A percentile compares a stretch with the other conserved stretches of the same genome.
These are phyloP conservation scores for Poecile atricapillus DNA, from an alignment of 2,113 vertebrate genomes.

Conservation along the genomic window DNA sequence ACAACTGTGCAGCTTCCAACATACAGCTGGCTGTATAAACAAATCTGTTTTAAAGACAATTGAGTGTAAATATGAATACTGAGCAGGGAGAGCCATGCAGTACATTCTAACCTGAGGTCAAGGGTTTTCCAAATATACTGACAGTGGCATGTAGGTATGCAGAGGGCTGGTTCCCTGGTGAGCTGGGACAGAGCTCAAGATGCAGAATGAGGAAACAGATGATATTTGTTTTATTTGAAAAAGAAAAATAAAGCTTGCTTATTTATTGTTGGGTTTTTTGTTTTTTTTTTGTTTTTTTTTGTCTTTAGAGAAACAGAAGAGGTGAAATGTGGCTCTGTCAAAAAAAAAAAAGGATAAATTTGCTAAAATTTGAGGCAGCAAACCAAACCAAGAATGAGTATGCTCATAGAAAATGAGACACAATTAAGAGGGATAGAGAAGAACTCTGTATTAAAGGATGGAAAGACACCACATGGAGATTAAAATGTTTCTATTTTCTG, in stretches of 20 bases:
- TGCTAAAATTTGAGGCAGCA: neutral
- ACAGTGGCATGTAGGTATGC: neutral
- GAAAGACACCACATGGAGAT: neutral
- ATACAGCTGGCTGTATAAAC: neutral
- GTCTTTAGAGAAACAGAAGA: neutral
- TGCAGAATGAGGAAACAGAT: neutral
- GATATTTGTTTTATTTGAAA: neutral
- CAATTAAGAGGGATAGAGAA: neutral
- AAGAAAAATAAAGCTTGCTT: neutral
- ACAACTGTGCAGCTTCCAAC: neutral
- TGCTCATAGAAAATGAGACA: neutral
- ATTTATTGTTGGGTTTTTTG: neutral
- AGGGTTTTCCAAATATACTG: slow-evolving; percentile 26
- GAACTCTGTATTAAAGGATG: neutral
- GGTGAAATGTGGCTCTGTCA: neutral
- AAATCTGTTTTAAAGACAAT: neutral
- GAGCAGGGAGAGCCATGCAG: neutral
- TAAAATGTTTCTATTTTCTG: neutral
- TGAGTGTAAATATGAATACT: neutral
- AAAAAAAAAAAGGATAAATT: neutral
- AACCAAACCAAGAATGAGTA: neutral
- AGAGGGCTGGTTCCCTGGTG: neutral
- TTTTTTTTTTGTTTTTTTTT: neutral
- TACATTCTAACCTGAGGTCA: slow-evolving; percentile 20
- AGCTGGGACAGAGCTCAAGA: neutral